Conservation (phyloP, 2,888 invertebrate genomes). For the Panopea generosa region DNA sequence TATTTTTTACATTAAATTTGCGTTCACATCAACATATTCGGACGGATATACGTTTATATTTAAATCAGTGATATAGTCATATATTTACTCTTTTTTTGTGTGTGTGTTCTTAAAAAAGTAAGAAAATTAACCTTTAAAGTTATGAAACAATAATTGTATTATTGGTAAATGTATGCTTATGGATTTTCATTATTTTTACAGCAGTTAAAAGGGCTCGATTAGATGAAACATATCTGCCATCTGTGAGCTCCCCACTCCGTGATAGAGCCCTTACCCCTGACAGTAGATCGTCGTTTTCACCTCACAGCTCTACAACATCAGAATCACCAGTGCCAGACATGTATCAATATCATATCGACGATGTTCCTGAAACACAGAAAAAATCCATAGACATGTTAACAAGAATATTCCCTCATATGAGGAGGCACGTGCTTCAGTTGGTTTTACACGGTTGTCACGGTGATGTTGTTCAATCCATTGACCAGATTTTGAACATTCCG, state of each 20-base stretch:
- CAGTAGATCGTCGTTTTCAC: constrained; percentile 48
- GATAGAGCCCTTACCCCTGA: constrained; percentile 43
- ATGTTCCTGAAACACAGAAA: constrained; percentile 3
- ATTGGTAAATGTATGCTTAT: no score
- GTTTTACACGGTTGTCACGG: constrained; percentile 94
- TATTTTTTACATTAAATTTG: background rate
- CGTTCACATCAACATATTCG: background rate
- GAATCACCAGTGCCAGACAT: constrained; percentile 48
- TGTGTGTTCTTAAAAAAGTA: no score
- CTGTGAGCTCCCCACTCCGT: constrained; percentile 12
- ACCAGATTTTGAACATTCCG: constrained; percentile 88
- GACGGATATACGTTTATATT: no score
- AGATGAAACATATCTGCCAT: constrained; percentile 25
- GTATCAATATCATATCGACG: constrained; percentile 11
- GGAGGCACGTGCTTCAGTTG: constrained; percentile 94
- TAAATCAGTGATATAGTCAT: no score
- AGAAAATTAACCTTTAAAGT: no score
- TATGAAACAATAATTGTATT: no score
- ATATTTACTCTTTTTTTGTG: no score
- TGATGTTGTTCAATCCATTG: constrained; percentile 97
- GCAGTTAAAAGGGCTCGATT: constrained; percentile 44
- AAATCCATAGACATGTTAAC: constrained; percentile 92
- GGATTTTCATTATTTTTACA: constrained; percentile 39
- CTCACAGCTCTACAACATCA: constrained; percentile 48
- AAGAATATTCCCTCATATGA: constrained; percentile 94